Evolutionary conservation across 2,113 vertebrate genomes (phyloP).

Genomic region (Heliornis fulica): DNA sequence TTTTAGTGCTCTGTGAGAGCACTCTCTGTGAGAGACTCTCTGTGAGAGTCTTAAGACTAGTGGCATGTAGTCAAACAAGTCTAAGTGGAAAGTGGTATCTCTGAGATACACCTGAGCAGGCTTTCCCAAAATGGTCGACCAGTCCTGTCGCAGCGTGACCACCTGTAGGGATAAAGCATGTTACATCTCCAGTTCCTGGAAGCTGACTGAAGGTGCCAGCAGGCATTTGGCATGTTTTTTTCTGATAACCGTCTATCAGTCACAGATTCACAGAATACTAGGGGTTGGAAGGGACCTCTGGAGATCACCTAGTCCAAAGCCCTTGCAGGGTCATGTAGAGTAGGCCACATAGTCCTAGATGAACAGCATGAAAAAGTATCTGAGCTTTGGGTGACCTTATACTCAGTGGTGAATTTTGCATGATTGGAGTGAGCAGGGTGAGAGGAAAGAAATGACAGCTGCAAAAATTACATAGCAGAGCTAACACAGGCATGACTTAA

Average conservation of each 20-base stretch:
- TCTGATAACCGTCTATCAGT: neutral
- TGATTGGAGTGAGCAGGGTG: neutral
- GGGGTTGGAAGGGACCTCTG: too few relatives aligned
- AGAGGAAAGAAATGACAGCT: neutral
- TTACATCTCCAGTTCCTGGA: neutral
- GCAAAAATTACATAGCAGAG: neutral
- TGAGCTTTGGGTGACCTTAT: neutral
- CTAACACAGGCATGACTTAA: neutral
- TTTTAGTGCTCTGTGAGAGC: neutral
- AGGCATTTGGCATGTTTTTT: neutral
- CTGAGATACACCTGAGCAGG: neutral
- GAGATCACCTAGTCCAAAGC: too few relatives aligned
- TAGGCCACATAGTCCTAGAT: neutral
- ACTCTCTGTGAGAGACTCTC: too few relatives aligned
- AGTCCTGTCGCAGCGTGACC: fast-evolving
- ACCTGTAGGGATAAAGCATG: neutral
- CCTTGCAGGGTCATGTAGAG: too few relatives aligned
- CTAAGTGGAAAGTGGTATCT: neutral
- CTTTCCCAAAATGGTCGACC: neutral
- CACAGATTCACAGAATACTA: too few relatives aligned
- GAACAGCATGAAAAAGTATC: neutral
- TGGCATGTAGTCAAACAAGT: neutral
- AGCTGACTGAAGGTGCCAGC: neutral
- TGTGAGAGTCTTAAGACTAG: neutral
- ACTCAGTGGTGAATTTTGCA: neutral